Base-by-base conservation (phyloP, 2,113 vertebrate genomes). In the Passer domesticus region DNA sequence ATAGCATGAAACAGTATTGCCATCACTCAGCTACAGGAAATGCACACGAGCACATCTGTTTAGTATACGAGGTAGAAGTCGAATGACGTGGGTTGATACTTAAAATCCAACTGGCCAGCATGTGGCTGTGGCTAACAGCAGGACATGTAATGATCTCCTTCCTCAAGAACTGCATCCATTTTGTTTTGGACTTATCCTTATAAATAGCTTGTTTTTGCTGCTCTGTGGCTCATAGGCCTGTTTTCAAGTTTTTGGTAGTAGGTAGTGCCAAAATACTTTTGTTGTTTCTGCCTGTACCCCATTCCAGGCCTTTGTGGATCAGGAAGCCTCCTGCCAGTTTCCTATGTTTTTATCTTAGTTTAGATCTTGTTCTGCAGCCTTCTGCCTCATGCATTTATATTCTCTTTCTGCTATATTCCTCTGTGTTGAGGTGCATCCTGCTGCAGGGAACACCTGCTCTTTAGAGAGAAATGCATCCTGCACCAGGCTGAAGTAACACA, bases 401-500 rank as follows among this genome's bases (percentile, higher is more conserved):
- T 83, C 31, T 63, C 25, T 83, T 89, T 59, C 43, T 74, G 64
- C 64, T 55, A 4, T 1, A 0, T n/a, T 64, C 4, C 18, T 69
- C 25, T 23, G 17, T 1, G 0, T 5, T 89, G 63, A 56, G 35
- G 3, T 15, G 66, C 0, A 0, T 64, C 43, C 64, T 64, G 33
- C 56, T 4, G 6, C 8, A 0, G 44, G 50, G 28, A 74, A 24
- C 50, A 33, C 6, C 7, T 1, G 0, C 37, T 58, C 33, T 63
- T 85, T 2, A 4, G 44, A 47, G 69, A 62, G 49, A 39, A 25
- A 25, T 74, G 25, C 20, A 27, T 81, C 21, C 50, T 83, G n/a
- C 33, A 41, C 25, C n/a, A 41, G 19, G 22, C 30, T 59, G 37
- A 60, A 75, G 22, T 41, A 70, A 56, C 21, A 2, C 0, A 17